Base-by-base conservation (phyloP, 2,113 vertebrate species). In the Toxotes chatareus region DNA sequence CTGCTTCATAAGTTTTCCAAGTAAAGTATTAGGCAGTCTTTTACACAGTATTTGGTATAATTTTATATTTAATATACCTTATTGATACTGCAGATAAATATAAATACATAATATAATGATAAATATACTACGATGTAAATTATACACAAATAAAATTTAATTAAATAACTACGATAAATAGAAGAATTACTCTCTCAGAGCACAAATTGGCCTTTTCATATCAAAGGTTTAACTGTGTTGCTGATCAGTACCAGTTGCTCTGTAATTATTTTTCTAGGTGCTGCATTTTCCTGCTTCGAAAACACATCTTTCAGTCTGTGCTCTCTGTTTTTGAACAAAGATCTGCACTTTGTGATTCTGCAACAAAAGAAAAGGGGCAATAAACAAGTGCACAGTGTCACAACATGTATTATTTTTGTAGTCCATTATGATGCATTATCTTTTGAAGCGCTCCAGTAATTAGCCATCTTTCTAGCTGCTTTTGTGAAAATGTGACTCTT, bases 171-270 rank as follows among this genome's bases (percentile, higher is more conserved):
- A 23, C 6, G 80, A 73, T 56, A 72, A 42, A 70, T 14, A 7
- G 1, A 62, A 36, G 12, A 9, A 27, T 63, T 68, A 34, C 13
- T 46, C 6, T 23, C 3, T 75, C 12, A 27, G n/a, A 57, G 51
- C 23, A 79, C 11, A 79, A 57, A 77, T 17, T 56, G 61, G 8
- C 17, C 36, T 67, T 61, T 68, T 4, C 38, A 56, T 59, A n/a
- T 76, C 66, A 83, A 66, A 64, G 16, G 27, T 79, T 61, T 63
- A n/a, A 44, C 67, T 69, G 44, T 65, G n/a, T 14, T 62, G 27
- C 42, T 78, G 49, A 86, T 86, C 80, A 74, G 38, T 71, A 53
- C 31, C 47, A 27, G 34, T 66, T 79, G 76, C 12, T 83, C 31
- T 59, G 27, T 53, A 63, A 82, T 84, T 64, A 56, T 46, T 82